Conservation (phyloP, 1,140 invertebrate genomes). For the Tetragonula clypearis region DNA sequence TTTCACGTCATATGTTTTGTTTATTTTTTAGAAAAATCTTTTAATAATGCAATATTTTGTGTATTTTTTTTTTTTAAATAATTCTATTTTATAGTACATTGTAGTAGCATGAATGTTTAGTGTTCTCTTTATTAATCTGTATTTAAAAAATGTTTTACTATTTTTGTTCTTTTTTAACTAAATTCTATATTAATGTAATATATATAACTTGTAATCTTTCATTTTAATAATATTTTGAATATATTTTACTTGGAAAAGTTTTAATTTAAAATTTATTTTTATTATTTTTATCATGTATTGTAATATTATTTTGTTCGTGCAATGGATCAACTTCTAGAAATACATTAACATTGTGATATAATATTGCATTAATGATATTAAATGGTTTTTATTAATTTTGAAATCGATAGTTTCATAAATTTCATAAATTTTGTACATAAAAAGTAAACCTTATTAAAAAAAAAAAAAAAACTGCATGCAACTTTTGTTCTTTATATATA, state of each 20-base stretch:
- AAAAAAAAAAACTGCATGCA: not conserved
- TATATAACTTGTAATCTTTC: not conserved
- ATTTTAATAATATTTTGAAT: not conserved
- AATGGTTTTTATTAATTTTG: not conserved
- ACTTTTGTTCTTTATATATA: not conserved
- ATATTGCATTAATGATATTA: not conserved
- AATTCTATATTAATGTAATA: not conserved
- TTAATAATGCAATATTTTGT: not conserved
- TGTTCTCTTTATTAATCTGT: not conserved
- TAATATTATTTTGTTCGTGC: not conserved
- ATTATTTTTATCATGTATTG: not conserved
- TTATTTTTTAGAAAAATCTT: not conserved
- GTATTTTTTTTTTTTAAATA: not conserved
- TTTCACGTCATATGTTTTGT: not conserved
- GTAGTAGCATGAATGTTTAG: constrained; percentile 14
- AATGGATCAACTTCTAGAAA: not conserved
- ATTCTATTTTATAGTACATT: not conserved
- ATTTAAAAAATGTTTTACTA: not conserved
- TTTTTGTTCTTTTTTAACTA: not conserved
- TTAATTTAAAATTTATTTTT: not conserved
- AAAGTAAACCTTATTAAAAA: not conserved
- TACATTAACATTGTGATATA: not conserved
- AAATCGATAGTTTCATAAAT: not conserved
- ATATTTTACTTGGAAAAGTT: not conserved
- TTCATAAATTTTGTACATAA: not conserved